These are phyloP conservation scores for Parasteatoda tepidariorum DNA, from an alignment of 1,140 invertebrate species.

Conservation along the genomic window DNA sequence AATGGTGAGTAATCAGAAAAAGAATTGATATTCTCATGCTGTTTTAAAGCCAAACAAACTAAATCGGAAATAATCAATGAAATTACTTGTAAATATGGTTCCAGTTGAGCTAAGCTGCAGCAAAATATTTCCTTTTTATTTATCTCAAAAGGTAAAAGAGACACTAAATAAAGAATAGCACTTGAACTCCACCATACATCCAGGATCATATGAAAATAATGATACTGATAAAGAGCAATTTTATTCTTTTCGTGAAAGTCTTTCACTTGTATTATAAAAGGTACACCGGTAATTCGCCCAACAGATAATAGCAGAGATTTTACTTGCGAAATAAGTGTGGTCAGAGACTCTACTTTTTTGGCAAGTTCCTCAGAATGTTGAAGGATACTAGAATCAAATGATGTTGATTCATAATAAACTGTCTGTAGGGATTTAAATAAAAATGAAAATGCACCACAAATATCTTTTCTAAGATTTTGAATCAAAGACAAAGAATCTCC, in stretches of 20 bases:
- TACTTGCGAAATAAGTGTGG: background rate
- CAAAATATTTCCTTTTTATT: background rate
- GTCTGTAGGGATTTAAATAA: too few species aligned
- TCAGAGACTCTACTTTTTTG: too few species aligned
- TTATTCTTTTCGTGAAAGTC: slow-evolving; percentile 5
- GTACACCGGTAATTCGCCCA: slow-evolving; percentile 1
- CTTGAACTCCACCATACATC: slow-evolving; percentile 30
- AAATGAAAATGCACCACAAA: background rate
- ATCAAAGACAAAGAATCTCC: background rate
- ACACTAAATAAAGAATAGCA: background rate
- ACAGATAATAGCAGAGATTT: slow-evolving; percentile 31
- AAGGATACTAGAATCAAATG: too few species aligned
- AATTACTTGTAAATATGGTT: slow-evolving; percentile 19
- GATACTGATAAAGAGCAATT: slow-evolving; percentile 18
- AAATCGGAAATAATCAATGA: background rate
- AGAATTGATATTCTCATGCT: background rate
- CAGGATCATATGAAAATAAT: slow-evolving; percentile 27
- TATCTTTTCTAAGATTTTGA: background rate
- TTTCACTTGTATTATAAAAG: background rate
- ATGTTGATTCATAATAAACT: background rate
- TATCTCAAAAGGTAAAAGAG: background rate
- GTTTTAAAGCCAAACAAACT: background rate
- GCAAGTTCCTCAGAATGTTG: too few species aligned
- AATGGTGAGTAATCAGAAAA: background rate
- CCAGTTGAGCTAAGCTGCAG: background rate